A percentile compares a stretch with the other conserved stretches of the same genome.
Conservation (phyloP, 1,140 invertebrate genomes). For the Bombus waltoni region DNA sequence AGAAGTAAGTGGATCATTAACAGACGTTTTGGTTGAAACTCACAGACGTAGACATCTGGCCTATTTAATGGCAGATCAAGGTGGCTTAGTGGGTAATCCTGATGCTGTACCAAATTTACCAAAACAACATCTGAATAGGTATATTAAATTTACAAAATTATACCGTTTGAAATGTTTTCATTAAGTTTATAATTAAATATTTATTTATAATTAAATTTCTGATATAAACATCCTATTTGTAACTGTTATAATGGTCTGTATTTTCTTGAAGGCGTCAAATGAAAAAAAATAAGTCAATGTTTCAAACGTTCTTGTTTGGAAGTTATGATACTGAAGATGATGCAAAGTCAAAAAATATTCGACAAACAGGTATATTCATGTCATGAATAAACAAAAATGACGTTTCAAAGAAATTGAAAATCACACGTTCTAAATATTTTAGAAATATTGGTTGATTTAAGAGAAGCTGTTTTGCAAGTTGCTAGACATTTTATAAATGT, state of each 20-base stretch:
- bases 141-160: slow-evolving; percentile 44
- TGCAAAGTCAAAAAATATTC: slow-evolving; percentile 97
- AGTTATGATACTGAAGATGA: slow-evolving; percentile 90
- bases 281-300: slow-evolving; percentile 94
- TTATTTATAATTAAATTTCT: not conserved
- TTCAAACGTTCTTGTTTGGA: slow-evolving; percentile 95
- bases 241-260: not conserved
- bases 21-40: slow-evolving; percentile 94
- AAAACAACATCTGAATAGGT: slow-evolving; percentile 92
- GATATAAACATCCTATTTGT: slow-evolving; percentile 29
- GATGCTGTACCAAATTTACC: slow-evolving; percentile 94
- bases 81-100: slow-evolving; percentile 94
- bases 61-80: slow-evolving; percentile 98
- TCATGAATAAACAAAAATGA: not conserved
- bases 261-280: slow-evolving; percentile 89
- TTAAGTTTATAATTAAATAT: not conserved
- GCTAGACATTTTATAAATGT: slow-evolving; percentile 94
- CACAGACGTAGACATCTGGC: slow-evolving; percentile 95
- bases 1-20: slow-evolving; percentile 88
- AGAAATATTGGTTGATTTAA: slow-evolving; percentile 97
- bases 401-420: not conserved
- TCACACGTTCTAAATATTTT: slow-evolving; percentile 69
- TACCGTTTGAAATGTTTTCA: not conserved
- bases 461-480: slow-evolving; percentile 96
- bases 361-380: slow-evolving; percentile 88